phyloP scores from a whole-genome alignment of 2,797 vertebrate genomes.

The Pangasius mekongensis region DNA sequence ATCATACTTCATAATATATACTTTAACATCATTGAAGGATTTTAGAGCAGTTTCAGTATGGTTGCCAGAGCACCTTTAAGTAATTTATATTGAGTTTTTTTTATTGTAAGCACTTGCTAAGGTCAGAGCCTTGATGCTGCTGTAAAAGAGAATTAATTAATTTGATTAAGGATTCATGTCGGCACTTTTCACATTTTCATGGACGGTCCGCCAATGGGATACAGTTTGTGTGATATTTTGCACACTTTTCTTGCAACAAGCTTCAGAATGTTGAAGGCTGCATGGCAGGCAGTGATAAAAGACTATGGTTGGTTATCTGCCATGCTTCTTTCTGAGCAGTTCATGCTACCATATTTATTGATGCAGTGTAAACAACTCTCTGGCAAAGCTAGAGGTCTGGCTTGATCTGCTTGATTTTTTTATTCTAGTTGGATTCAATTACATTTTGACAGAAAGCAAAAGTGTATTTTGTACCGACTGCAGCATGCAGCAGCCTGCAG shows the following conservation, averaged over 20 bases:
- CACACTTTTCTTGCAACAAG: not conserved
- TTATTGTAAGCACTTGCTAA: not conserved
- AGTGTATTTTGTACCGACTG: not conserved
- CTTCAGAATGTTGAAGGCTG: not conserved
- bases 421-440: not conserved
- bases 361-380: not conserved
- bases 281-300: not conserved
- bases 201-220: not conserved
- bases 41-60: not conserved
- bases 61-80: not conserved
- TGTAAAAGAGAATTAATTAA: not conserved
- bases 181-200: not conserved
- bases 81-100: not conserved
- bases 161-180: not conserved
- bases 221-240: not conserved
- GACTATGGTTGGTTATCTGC: not conserved
- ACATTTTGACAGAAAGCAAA: not conserved
- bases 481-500: not conserved
- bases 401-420: not conserved
- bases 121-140: not conserved
- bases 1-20: no score
- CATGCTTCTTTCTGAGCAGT: not conserved
- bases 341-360: not conserved
- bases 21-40: no score
- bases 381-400: not conserved